Conservation (phyloP, 2,113 vertebrate species). For the Lophura nycthemera region DNA sequence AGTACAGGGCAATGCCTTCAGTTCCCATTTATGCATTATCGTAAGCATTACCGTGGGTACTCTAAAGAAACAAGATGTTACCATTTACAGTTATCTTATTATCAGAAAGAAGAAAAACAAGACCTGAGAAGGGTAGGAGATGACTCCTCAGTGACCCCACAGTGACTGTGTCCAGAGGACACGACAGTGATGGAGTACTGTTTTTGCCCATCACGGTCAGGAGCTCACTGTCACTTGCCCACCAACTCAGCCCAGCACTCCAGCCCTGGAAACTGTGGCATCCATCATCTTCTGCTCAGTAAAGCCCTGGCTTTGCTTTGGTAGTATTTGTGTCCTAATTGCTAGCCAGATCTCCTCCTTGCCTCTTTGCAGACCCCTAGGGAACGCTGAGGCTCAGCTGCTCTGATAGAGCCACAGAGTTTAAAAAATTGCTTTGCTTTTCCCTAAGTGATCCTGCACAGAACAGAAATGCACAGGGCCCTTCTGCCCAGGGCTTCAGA, state of each 20-base stretch:
- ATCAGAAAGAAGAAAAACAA: not conserved
- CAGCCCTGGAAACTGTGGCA: not conserved
- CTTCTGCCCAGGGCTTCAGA: not conserved
- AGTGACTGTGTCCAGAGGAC: not conserved
- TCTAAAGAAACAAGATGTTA: not conserved
- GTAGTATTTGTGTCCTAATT: not conserved
- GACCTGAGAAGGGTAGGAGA: not conserved
- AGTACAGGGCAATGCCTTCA: not conserved
- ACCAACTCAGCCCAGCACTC: not conserved
- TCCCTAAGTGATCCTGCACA: not conserved
- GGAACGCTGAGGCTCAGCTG: fast-evolving
- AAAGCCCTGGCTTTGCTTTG: not conserved
- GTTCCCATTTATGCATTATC: not conserved
- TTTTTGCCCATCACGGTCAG: fast-evolving
- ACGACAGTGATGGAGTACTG: not conserved
- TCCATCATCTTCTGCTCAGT: not conserved
- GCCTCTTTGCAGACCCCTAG: fast-evolving
- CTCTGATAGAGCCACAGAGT: not conserved
- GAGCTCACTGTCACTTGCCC: not conserved
- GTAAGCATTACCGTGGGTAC: not conserved
- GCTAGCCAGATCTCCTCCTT: not conserved
- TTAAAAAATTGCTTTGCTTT: not conserved
- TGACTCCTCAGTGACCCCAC: not conserved
- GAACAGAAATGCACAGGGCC: not conserved
- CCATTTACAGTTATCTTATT: not conserved